These are phyloP conservation scores for Spheniscus mendiculus DNA, from an alignment of 2,113 vertebrate species.

Conservation along the genomic window DNA sequence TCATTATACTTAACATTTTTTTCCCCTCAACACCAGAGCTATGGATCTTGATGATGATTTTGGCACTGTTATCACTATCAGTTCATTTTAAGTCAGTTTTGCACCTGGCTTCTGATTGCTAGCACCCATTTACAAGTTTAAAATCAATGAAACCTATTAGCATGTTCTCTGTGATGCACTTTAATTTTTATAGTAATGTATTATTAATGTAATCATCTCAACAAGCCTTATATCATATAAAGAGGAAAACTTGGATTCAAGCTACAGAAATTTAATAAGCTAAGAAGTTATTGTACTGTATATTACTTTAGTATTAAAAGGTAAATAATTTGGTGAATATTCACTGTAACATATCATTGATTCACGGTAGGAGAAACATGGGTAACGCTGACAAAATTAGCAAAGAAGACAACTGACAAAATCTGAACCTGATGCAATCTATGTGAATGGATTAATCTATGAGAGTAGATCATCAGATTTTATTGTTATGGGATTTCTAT, in stretches of 20 bases:
- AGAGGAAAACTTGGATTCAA: slow-evolving; percentile 26
- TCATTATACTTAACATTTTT: slow-evolving; percentile 23
- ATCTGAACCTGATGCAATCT: background rate
- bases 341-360: slow-evolving; percentile 35
- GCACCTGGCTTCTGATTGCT: slow-evolving; percentile 69
- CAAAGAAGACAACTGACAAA: background rate
- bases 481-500: background rate
- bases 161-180: slow-evolving; percentile 54
- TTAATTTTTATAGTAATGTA: slow-evolving; percentile 72
- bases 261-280: slow-evolving; percentile 36
- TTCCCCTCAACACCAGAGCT: background rate
- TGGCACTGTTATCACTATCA: background rate
- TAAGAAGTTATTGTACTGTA: background rate
- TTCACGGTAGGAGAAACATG: background rate
- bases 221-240: slow-evolving; percentile 4
- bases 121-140: slow-evolving; percentile 65
- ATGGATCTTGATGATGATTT: slow-evolving; percentile 43
- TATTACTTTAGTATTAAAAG: slow-evolving; percentile 53
- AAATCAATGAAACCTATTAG: slow-evolving; percentile 76
- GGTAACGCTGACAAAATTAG: background rate
- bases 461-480: background rate
- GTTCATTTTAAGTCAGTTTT: slow-evolving; percentile 57
- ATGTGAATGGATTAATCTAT: background rate
- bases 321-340: slow-evolving; percentile 53
- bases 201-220: slow-evolving; percentile 79